phyloP scores from a whole-genome alignment of 2,113 vertebrate genomes.

The Dascyllus trimaculatus region DNA sequence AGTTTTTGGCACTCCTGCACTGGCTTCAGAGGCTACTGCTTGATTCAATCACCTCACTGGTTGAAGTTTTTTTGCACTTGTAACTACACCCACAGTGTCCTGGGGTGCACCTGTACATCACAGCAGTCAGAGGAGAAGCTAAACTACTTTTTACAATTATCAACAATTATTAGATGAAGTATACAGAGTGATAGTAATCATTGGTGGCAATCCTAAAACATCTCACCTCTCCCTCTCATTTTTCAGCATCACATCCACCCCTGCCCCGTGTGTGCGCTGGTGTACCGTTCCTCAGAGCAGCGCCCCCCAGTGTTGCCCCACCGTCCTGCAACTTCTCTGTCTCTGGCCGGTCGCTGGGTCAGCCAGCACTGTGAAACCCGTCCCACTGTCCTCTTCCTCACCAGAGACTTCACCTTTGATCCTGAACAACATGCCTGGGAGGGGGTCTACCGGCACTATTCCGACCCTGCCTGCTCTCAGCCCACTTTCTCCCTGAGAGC shows the following conservation, averaged over 20 bases:
- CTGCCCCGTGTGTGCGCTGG: conserved; percentile 87
- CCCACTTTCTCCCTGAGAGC: conserved; percentile 90
- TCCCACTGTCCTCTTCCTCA: conserved; percentile 91
- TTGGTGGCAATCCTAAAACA: background rate
- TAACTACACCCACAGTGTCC: no score
- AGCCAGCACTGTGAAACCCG: conserved; percentile 89
- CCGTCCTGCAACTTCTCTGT: conserved; percentile 61
- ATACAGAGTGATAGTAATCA: background rate
- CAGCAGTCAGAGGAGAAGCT: no score
- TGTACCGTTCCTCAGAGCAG: conserved; percentile 87
- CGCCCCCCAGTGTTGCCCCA: conserved; percentile 85
- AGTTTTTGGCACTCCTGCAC: no score
- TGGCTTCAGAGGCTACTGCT: no score
- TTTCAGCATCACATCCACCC: conserved; percentile 90
- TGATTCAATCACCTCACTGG: no score
- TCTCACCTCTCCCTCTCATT: background rate
- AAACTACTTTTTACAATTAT: no score
- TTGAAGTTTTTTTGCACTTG: no score
- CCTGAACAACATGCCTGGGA: conserved; percentile 86
- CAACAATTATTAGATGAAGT: background rate
- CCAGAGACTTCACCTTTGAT: conserved; percentile 88
- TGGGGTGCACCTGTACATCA: no score
- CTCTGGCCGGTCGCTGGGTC: conserved; percentile 88
- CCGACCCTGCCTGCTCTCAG: conserved; percentile 87
- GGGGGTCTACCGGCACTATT: conserved; percentile 90